Base-by-base conservation (phyloP, 2,797 vertebrate species). In the Lophius americanus region DNA sequence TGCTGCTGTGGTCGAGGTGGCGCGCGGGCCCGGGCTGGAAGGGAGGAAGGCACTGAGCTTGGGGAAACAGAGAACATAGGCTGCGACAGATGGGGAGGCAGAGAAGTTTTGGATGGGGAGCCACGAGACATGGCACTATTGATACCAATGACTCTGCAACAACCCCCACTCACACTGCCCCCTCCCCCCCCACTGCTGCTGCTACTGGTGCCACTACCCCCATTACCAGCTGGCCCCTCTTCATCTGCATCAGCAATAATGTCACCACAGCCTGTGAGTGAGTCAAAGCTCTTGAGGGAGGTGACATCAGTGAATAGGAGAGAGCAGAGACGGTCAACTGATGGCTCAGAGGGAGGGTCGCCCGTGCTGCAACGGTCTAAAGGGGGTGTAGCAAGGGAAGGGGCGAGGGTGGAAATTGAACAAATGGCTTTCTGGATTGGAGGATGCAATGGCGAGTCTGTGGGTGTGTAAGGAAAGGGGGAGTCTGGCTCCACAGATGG, bases 231-330 rank as follows among this genome's bases (percentile, higher is more conserved):
- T 69, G 93, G 92, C 78, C 87, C 88, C 85, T 98, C 96, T 43
- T 98, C 98, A 42, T 99, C 98, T 4, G 88, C 94, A 83, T 99
- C 98, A 37, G 98, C 98, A 82, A 98, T 99, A 93, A 99, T 98
- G 93, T 99, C 98, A 71, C 98, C 98, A 48, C 98, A 99, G 87
- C 98, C 98, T 49, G 98, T 99, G 88, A 99, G 94, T 84, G 98
- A 99, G 94, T 99, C 98, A 86, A 99, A 99, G 94, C 98, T 99
- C 94, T 99, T 99, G 79, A 99, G 94, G 82, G 98, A 99, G 76
- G 98, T 98, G 93, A 99, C 98, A 86, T 99, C 98, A 73, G 94
- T 97, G 91, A 99, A 98, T 92, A 99, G 93, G 89, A 99, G 92
- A 80, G 97, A 95, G 91, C 96, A 97, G 59, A 95, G 86, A 71